Conservation (phyloP, 2,888 invertebrate species). For the Rhingia rostrata region DNA sequence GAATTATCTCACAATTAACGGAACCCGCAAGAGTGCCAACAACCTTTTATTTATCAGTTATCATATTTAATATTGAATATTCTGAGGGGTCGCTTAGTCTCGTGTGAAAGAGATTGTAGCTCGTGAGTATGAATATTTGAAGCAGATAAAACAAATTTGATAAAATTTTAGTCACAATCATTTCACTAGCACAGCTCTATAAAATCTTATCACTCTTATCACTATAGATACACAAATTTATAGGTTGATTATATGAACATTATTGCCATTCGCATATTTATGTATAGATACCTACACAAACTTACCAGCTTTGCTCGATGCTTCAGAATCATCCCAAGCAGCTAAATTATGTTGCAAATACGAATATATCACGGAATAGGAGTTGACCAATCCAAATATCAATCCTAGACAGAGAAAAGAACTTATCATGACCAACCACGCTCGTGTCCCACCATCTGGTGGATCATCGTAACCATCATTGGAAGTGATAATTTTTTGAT, state of each 20-base stretch:
- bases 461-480: conserved; percentile 22
- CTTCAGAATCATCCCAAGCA: conserved; percentile 55
- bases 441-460: conserved; percentile 66
- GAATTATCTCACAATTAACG: no score
- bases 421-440: conserved; percentile 69
- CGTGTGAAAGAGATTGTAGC: no score
- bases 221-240: not conserved
- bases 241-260: not conserved
- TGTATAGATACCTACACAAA: not conserved
- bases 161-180: no score
- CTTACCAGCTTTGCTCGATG: conserved; percentile 69
- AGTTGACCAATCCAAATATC: conserved; percentile 65
- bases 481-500: conserved; percentile 39
- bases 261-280: not conserved
- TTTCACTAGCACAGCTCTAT: not conserved
- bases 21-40: no score
- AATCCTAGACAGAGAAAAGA: conserved; percentile 63
- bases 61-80: no score
- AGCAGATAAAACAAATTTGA: no score
- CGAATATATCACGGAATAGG: conserved; percentile 63
- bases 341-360: conserved; percentile 54
- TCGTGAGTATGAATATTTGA: no score
- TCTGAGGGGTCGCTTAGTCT: no score
- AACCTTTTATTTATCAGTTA: no score
- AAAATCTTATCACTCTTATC: not conserved